A percentile compares a stretch with the other conserved stretches of the same genome.
Conservation (phyloP, 2,113 vertebrate species). For the Pituophis catenifer region DNA sequence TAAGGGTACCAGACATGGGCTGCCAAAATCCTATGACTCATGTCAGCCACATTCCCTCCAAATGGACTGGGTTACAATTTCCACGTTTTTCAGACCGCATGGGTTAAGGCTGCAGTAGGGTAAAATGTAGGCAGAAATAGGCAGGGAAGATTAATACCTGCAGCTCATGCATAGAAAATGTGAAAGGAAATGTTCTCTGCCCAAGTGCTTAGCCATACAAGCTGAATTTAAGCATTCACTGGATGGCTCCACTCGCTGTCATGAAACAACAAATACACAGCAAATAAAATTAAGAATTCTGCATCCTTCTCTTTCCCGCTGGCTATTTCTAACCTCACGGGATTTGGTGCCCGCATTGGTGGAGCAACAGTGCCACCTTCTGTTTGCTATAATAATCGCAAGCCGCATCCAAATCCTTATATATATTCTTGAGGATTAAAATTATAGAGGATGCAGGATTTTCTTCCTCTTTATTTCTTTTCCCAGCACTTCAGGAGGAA, state of each 20-base stretch:
- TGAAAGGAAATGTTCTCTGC: background rate
- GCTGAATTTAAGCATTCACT: background rate
- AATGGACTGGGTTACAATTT: background rate
- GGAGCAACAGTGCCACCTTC: constrained; percentile 28
- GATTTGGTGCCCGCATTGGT: background rate
- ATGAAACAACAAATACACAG: background rate
- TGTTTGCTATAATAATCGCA: background rate
- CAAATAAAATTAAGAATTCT: background rate
- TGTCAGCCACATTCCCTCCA: background rate
- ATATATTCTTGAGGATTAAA: background rate
- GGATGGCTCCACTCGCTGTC: background rate
- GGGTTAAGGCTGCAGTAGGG: background rate
- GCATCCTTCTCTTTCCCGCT: background rate
- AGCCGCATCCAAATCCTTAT: background rate
- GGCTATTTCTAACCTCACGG: background rate
- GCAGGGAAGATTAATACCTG: background rate
- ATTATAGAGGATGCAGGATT: background rate
- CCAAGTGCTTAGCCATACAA: background rate
- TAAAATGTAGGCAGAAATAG: background rate
- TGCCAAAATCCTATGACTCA: background rate
- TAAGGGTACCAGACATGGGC: background rate
- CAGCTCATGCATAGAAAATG: background rate
- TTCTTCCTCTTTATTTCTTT: background rate
- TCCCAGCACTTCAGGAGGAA: background rate
- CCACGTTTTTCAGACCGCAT: background rate